Percentiles rank a stretch among this genome's conserved stretches.
Conservation (phyloP, 2,113 vertebrate genomes). For the Cyanoramphus novaezelandiae region DNA sequence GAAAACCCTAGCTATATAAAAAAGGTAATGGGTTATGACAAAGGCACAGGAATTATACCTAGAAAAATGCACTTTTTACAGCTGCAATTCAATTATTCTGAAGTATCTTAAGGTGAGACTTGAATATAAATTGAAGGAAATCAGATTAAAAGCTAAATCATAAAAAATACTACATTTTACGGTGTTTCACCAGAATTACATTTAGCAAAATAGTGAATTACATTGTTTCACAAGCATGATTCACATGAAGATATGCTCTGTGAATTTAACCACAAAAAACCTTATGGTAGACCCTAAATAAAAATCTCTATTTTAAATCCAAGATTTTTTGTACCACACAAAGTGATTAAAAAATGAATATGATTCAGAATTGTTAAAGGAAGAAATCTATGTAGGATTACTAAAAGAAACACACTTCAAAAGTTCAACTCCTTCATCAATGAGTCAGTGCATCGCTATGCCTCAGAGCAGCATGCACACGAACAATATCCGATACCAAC, state of each 20-base stretch:
- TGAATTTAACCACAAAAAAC: not conserved
- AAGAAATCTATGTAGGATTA: not conserved
- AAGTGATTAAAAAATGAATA: not conserved
- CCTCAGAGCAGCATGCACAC: not conserved
- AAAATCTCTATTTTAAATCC: not conserved
- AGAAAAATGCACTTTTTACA: not conserved
- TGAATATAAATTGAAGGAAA: not conserved
- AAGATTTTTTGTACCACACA: not conserved
- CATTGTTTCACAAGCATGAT: not conserved
- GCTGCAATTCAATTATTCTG: conserved; percentile 1
- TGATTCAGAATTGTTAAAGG: not conserved
- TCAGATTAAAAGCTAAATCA: not conserved
- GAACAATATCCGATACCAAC: not conserved
- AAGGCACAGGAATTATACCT: not conserved
- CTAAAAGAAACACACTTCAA: not conserved
- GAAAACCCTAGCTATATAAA: not conserved
- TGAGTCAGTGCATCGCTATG: not conserved
- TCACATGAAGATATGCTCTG: not conserved
- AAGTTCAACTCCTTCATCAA: not conserved
- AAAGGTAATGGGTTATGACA: not conserved
- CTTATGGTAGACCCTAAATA: not conserved
- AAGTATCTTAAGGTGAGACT: not conserved
- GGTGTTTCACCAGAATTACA: not conserved
- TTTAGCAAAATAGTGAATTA: not conserved
- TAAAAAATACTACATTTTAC: not conserved